A percentile compares a stretch with the other conserved stretches of the same genome.
These are phyloP conservation scores for Myiozetetes cayanensis DNA, from an alignment of 2,113 vertebrate genomes.

Conservation along the genomic window DNA sequence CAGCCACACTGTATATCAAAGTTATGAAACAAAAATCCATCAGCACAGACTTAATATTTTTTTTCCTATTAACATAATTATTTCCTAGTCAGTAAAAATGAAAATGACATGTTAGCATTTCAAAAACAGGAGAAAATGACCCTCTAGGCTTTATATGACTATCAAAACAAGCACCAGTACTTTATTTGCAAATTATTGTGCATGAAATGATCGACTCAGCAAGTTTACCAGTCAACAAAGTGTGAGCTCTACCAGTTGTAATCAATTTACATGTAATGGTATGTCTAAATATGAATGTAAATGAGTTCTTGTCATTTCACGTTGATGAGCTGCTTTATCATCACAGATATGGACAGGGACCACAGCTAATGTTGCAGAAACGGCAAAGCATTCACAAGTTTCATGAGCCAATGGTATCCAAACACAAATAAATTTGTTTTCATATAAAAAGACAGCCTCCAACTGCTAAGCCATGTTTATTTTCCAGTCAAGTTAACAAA, in stretches of 20 bases:
- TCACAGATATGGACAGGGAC: not conserved
- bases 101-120: slow-evolving; percentile 38
- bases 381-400: not conserved
- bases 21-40: not conserved
- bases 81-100: slow-evolving; percentile 40
- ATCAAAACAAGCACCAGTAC: slow-evolving; percentile 38
- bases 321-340: slow-evolving; percentile 10
- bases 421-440: not conserved
- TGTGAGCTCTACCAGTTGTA: not conserved
- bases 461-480: slow-evolving; percentile 30
- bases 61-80: slow-evolving; percentile 56
- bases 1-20: not conserved
- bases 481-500: slow-evolving; percentile 43
- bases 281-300: slow-evolving; percentile 34
- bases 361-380: not conserved
- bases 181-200: slow-evolving; percentile 32
- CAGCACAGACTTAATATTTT: not conserved
- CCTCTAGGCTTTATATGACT: slow-evolving; percentile 13
- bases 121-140: not conserved
- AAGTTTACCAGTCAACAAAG: slow-evolving; percentile 23
- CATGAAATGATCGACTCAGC: not conserved
- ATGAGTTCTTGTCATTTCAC: slow-evolving; percentile 8
- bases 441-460: not conserved
- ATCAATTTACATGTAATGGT: slow-evolving; percentile 57
- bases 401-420: not conserved